Conservation (phyloP, 1,140 invertebrate species). For the Aphelenchoides fujianensis region DNA sequence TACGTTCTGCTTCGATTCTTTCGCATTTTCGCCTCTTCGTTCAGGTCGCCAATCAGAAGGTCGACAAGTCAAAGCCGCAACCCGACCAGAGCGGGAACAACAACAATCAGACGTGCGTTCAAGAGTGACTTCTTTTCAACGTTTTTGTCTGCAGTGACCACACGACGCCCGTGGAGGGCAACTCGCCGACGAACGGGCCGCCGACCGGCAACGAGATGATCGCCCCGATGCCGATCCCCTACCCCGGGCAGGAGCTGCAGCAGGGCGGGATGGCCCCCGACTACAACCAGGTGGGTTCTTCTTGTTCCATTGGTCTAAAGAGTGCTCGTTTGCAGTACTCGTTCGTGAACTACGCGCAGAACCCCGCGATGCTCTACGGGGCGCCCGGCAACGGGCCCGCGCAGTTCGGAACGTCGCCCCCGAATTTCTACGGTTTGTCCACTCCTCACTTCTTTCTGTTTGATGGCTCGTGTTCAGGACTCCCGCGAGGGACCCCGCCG, state of each 20-base stretch:
- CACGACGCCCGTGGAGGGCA: slow-evolving; percentile 17
- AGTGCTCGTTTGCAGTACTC: slow-evolving; percentile 29
- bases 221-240: slow-evolving; percentile 43
- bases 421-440: slow-evolving; percentile 56
- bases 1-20: slow-evolving; percentile 24
- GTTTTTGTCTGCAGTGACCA: slow-evolving; percentile 14
- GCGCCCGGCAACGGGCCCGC: slow-evolving; percentile 37
- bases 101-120: slow-evolving; percentile 26
- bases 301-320: no score
- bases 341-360: slow-evolving; percentile 36
- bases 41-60: slow-evolving; percentile 24
- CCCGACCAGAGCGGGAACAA: slow-evolving; percentile 18
- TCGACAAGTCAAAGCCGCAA: slow-evolving; percentile 26
- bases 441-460: slow-evolving; percentile 55
- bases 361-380: slow-evolving; percentile 38
- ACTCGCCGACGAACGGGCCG: neutral
- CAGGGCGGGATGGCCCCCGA: slow-evolving; percentile 33
- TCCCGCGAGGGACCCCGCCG: slow-evolving; percentile 13
- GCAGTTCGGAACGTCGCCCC: slow-evolving; percentile 50
- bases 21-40: slow-evolving; percentile 28
- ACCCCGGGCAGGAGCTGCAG: neutral
- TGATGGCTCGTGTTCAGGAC: neutral
- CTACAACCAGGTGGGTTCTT: slow-evolving; percentile 37
- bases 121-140: neutral
- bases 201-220: slow-evolving; percentile 9